Evolutionary conservation across 1,140 invertebrate genomes (phyloP).

Genomic region (Chironomus striatipennis): DNA sequence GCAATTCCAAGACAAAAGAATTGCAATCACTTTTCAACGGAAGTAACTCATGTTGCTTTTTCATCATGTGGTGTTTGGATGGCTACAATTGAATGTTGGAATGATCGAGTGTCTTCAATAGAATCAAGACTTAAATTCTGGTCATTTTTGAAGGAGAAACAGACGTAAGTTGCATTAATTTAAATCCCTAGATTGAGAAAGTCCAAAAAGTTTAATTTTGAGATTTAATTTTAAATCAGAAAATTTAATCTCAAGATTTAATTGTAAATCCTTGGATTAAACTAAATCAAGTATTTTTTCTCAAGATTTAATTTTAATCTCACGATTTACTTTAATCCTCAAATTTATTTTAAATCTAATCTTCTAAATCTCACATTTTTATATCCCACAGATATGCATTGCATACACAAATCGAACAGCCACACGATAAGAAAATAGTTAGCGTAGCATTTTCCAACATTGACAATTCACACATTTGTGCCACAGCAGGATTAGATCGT

Average conservation of each 20-base stretch:
- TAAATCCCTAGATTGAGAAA: too few relatives aligned
- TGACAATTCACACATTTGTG: slow-evolving; percentile 42
- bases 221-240: too few relatives aligned
- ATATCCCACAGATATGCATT: slow-evolving; percentile 50
- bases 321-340: too few relatives aligned
- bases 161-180: slow-evolving; percentile 60
- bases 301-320: too few relatives aligned
- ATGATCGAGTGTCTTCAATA: slow-evolving; percentile 47
- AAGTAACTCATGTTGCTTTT: slow-evolving; percentile 59
- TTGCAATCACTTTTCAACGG: slow-evolving; percentile 51
- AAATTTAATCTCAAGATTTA: too few relatives aligned
- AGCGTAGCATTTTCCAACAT: slow-evolving; percentile 54
- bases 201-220: too few relatives aligned
- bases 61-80: slow-evolving; percentile 62
- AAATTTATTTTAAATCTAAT: slow-evolving; percentile 18
- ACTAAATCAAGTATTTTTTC: too few relatives aligned
- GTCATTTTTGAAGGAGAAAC: slow-evolving; percentile 52
- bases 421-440: slow-evolving; percentile 56
- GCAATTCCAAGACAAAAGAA: slow-evolving; percentile 51
- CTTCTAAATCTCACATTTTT: slow-evolving; percentile 25
- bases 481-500: slow-evolving; percentile 58
- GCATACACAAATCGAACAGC: slow-evolving; percentile 63
- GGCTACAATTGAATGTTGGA: slow-evolving; percentile 62
- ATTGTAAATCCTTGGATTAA: too few relatives aligned
- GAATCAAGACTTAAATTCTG: slow-evolving; percentile 75